phyloP scores from a whole-genome alignment of 2,113 vertebrate species.

The Pseudopipra pipra region DNA sequence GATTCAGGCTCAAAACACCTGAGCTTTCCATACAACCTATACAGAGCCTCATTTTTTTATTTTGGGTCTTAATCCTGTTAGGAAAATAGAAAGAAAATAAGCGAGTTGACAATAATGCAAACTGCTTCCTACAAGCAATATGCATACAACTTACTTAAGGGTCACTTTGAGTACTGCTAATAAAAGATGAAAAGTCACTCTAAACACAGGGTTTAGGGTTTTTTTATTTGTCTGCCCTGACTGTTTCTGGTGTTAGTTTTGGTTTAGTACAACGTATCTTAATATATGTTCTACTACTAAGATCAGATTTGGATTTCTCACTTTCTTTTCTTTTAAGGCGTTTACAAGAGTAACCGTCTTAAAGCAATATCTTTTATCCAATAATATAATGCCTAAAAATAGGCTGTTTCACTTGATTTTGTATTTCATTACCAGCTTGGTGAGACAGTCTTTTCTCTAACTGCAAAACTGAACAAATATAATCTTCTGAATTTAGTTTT shows the following conservation, averaged over 20 bases:
- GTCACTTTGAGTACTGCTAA: background rate
- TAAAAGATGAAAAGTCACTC: background rate
- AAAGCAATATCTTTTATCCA: background rate
- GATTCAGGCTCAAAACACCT: background rate
- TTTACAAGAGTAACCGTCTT: background rate
- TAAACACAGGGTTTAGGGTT: rapidly evolving
- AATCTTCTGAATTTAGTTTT: background rate
- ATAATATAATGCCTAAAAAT: background rate
- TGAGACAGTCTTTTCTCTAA: background rate
- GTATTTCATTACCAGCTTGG: background rate
- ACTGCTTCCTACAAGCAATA: background rate
- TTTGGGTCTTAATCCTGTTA: background rate
- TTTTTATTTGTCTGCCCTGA: background rate
- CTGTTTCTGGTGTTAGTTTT: background rate
- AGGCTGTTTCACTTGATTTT: background rate
- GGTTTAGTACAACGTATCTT: background rate
- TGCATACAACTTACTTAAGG: background rate
- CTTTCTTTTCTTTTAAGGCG: background rate
- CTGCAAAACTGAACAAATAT: background rate
- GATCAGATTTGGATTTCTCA: background rate
- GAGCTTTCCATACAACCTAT: background rate
- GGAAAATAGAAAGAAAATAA: background rate
- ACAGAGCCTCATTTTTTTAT: background rate
- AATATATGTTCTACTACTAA: background rate
- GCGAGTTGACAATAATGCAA: background rate